Base-by-base conservation (phyloP, 2,113 vertebrate genomes). In the Oreochromis niloticus region DNA sequence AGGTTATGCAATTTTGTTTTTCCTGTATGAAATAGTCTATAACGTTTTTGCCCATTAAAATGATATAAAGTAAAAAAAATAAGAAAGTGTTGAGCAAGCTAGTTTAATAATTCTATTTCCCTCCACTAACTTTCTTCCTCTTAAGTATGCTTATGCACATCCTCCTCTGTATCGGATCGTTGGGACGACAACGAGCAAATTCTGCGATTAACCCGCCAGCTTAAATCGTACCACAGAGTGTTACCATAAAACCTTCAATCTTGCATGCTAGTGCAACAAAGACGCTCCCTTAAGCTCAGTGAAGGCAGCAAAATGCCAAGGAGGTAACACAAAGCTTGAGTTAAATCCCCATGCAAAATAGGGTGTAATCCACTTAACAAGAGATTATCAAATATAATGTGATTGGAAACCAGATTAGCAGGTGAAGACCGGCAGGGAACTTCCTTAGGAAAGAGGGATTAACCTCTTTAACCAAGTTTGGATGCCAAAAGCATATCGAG, bases 401-500 rank as follows among this genome's bases (percentile, higher is more conserved):
- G 81, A 84, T 54, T 87, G 86, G 73, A 79, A 89, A 75, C 80
- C 80, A 94, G 95, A 95, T 96, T 93, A 96, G 50, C 82, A n/a
- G 50, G 41, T 22, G 92, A 87, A 84, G 56, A 90, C 85, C 73
- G 43, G 78, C 90, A 85, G 79, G 39, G 22, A 50, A 48, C 84
- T 83, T 82, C 85, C 81, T 84, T 86, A 79, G 79, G 75, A 80
- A 61, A 91, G 48, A 86, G 71, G 87, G 92, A 95, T 95, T 92
- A 95, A 89, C 87, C 83, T 89, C 75, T 89, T 93, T 88, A 90
- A 71, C 30, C 52, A n/a, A 9, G 34, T 81, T 85, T 89, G 80
- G 6, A 73, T 88, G 63, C 66, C 19, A 55, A 80, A 24, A 75
- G 11, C 86, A 11, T 80, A 32, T 54, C 7, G 43, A 17, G 2